These are phyloP conservation scores for Riparia riparia DNA, from an alignment of 2,113 vertebrate genomes.

Conservation along the genomic window DNA sequence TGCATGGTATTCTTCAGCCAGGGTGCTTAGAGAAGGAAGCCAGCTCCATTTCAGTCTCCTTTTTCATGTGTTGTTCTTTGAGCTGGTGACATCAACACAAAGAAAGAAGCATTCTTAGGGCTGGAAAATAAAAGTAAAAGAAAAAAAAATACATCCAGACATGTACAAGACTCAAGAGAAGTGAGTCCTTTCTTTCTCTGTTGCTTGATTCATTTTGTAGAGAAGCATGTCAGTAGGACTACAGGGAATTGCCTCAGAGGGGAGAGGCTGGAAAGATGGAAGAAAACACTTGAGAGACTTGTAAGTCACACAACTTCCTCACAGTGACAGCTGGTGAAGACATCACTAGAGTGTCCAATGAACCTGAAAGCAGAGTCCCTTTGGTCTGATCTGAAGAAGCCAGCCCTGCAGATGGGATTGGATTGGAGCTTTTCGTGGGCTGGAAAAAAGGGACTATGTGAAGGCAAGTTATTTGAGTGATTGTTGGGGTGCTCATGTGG, in stretches of 20 bases:
- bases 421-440: rapidly evolving
- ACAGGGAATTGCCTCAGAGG: neutral
- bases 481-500: neutral
- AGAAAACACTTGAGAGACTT: neutral
- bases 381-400: neutral
- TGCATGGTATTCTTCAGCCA: neutral
- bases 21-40: neutral
- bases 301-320: neutral
- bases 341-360: neutral
- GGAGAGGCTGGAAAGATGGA: neutral
- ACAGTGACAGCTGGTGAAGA: neutral
- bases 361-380: neutral
- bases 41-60: neutral
- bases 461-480: neutral
- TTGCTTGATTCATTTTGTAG: neutral
- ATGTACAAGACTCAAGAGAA: neutral
- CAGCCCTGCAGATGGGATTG: neutral
- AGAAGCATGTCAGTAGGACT: neutral
- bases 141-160: neutral
- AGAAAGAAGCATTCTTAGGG: neutral
- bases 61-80: neutral
- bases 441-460: neutral
- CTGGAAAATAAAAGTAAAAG: neutral
- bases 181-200: neutral
- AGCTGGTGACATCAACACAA: neutral